Base-by-base conservation (phyloP, 2,888 invertebrate species). In the Pyrrhia umbra region DNA sequence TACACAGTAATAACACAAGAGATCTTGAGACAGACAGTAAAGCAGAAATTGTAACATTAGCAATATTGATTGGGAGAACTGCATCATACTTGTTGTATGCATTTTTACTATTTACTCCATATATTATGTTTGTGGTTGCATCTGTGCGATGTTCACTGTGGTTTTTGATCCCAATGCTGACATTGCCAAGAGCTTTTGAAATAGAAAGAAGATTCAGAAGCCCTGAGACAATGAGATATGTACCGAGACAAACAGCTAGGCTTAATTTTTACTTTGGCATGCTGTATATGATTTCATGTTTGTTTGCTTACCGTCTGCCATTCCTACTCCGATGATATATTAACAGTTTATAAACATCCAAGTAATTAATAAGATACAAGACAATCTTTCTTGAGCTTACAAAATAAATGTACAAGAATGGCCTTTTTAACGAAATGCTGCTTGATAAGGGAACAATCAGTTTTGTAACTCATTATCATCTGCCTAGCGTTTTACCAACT, bases 1-100 rank as follows among this genome's bases (percentile, higher is more conserved):
- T 99, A 61, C 99, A 99, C 88, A 98, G 98, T 85, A 99, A 99
- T 88, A 99, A 99, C 88, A 98, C 98, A 0, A 96, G 99, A 77
- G 99, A 99, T 92, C 96, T 98, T 77, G 98, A 98, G 85, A 97
- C 97, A 64, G 99, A 99, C 86, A 96, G 96, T 68, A 96, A 96
- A 87, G 99, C 98, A 49, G 98, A 98, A 70, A 98, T 99, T 83
- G 98, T 99, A 0, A 99, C 99, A 15, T 92, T 99, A 81, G 98
- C 99, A n/a, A 99, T 99, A 85, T 92, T 99, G 56, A 97, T 99
- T 75, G 99, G 99, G 20, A 97, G 97, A 85, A 98, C 98, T 39
- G 97, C 97, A 68, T 99, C 99, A 6, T 98, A 98, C 91, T 96
- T 98, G 68, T 94, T 99, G 21, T 99, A 98, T 92, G 98, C 98